Evolutionary conservation across 2,113 vertebrate species (phyloP), one percentile per base, ranked within the genome.

Genomic region (Microcebus tavaratra): DNA sequence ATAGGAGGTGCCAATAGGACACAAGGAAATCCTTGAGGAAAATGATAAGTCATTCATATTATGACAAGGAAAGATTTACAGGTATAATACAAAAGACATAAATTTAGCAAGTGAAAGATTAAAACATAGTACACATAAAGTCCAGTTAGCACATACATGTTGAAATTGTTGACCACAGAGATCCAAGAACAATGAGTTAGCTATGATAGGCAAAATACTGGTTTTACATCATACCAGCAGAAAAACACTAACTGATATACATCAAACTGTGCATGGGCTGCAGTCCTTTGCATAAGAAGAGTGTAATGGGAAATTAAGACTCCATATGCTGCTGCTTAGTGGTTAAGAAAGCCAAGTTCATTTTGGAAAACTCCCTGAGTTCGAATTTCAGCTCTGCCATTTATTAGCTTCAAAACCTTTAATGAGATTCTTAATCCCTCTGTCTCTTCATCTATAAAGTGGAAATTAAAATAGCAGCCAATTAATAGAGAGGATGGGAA

Each of bases 81-180:
- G 73, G 75, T 57, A 4, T 85, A 70, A 82, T 8, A 34, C 73
- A 42, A 83, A 84, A 50, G 20, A 27, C 92, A 93, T 57, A 95
- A 97, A 98, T 96, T 96, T 55, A 88, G 67, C 80, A 89, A 82
- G 29, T 36, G 70, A 81, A 81, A 96, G 92, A 98, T 97, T 97
- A 97, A 98, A 97, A 70, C 48, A 42, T 50, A 45, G 63, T 29
- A 45, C 68, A 34, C 59, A 90, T n/a, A 0, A 94, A 95, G 88
- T 79, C 42, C 68, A 70, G 81, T 34, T 42, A 85, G 81, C 39
- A 15, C 27, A 67, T 1, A 20, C 50, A 88, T 45, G 23, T 90
- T 59, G 45, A 78, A 94, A 88, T 65, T 34, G 42, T 85, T 79
- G 79, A 91, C 68, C 68, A 25, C n/a, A 18, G 48, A 82, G 85